Conservation (phyloP, 1,140 invertebrate species). For the Schlechtendalia chinensis region DNA sequence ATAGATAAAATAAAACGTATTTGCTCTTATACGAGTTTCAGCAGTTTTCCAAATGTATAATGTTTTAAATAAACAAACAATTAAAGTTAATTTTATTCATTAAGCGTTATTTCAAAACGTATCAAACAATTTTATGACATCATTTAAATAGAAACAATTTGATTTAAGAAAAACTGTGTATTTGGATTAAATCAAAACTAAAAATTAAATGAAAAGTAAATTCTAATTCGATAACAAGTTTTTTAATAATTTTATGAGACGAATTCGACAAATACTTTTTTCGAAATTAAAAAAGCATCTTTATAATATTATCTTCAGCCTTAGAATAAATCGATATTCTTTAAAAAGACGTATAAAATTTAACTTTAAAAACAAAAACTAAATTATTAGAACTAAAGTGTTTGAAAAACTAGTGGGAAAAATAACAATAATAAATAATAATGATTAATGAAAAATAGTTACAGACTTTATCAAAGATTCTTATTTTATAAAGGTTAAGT, state of each 20-base stretch:
- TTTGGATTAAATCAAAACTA: no score
- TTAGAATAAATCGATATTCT: not conserved
- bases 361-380: not conserved
- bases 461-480: not conserved
- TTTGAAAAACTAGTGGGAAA: not conserved
- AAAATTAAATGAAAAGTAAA: no score
- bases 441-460: slow-evolving; percentile 1
- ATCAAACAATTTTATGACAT: no score
- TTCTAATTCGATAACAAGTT: not conserved
- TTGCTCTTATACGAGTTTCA: no score
- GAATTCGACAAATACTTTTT: not conserved
- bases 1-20: no score
- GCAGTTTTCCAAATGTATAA: no score
- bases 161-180: no score
- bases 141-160: no score
- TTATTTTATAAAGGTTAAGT: slow-evolving; percentile 34
- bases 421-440: slow-evolving; percentile 17
- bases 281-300: not conserved
- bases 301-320: not conserved
- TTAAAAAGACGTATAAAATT: not conserved
- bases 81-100: no score
- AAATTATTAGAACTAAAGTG: not conserved
- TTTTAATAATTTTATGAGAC: not conserved
- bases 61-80: no score
- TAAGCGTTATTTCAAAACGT: no score